Evolutionary conservation across 2,797 vertebrate genomes (phyloP).

Genomic region (Phataginus tricuspis): DNA sequence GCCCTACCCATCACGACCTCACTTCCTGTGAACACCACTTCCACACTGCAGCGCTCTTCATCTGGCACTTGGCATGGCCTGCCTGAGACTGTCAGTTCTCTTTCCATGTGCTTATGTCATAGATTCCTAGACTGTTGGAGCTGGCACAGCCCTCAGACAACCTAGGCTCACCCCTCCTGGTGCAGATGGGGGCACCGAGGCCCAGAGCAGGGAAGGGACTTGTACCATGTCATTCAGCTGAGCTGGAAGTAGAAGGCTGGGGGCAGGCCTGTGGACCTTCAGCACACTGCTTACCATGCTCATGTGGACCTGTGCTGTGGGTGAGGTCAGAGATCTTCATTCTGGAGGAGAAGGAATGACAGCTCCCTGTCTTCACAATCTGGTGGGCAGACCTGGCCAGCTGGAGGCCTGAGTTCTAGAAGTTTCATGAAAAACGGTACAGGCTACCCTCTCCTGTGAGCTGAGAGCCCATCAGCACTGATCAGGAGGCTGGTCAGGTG

Average conservation of each 20-base stretch:
- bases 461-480: neutral
- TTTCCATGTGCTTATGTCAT: neutral
- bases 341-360: neutral
- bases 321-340: conserved; percentile 1
- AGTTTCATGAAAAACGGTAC: neutral
- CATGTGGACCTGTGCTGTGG: neutral
- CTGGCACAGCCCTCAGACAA: neutral
- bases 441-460: neutral
- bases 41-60: neutral
- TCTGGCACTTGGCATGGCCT: neutral
- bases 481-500: neutral
- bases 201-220: neutral
- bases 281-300: neutral
- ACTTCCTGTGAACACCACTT: neutral
- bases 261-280: neutral
- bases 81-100: neutral
- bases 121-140: neutral
- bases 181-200: neutral
- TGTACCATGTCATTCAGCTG: neutral
- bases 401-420: neutral
- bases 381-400: neutral
- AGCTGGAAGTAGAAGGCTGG: neutral
- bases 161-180: neutral
- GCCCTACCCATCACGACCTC: neutral
- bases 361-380: neutral